Percentiles rank a stretch among this genome's conserved stretches.
Conservation (phyloP, 2,797 vertebrate genomes). For the Monodelphis domestica region DNA sequence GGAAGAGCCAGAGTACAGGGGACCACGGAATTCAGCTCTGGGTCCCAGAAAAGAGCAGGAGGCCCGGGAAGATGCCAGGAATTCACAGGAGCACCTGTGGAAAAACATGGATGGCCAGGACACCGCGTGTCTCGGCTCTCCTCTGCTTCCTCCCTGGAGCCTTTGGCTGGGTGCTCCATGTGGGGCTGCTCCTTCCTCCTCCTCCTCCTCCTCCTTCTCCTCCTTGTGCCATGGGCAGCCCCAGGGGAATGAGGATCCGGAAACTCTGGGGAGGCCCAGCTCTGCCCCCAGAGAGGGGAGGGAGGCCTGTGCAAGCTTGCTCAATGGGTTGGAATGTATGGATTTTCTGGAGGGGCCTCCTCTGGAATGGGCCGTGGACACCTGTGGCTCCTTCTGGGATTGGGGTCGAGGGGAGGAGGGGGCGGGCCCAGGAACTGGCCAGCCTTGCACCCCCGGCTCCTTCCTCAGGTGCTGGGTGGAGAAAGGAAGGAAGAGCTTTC, state of each 20-base stretch:
- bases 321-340: slow-evolving; percentile 75
- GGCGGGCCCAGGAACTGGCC: slow-evolving; percentile 49
- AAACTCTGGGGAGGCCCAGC: not conserved
- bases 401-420: slow-evolving; percentile 32
- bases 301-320: slow-evolving; percentile 68
- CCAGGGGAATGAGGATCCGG: not conserved
- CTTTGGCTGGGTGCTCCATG: not conserved
- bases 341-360: slow-evolving; percentile 59
- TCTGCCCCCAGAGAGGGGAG: not conserved
- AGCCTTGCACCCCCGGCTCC: slow-evolving; percentile 13
- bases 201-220: not conserved
- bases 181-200: not conserved
- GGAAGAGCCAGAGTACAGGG: too few species aligned
- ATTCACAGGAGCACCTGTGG: not conserved
- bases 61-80: not conserved
- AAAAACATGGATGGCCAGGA: not conserved
- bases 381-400: not conserved
- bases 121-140: not conserved
- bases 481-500: slow-evolving; percentile 46
- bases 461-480: slow-evolving; percentile 7
- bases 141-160: not conserved
- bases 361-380: slow-evolving; percentile 52
- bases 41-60: not conserved
- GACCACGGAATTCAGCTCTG: not conserved
- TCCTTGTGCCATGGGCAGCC: not conserved